Conservation (phyloP, 2,797 vertebrate genomes). For the Falco concolor region DNA sequence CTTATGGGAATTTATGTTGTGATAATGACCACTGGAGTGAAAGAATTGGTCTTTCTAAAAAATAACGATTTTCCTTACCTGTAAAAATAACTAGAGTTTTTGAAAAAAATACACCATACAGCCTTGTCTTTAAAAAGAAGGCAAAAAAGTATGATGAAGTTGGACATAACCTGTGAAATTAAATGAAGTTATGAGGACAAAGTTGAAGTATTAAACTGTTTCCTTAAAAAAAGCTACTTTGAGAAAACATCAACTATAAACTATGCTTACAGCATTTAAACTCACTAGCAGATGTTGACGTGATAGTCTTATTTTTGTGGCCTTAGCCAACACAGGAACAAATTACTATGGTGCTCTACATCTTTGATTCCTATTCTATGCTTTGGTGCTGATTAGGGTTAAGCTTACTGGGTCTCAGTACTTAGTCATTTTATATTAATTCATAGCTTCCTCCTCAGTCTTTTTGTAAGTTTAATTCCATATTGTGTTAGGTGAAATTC, state of each 20-base stretch:
- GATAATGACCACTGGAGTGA: neutral
- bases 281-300: neutral
- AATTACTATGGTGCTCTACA: neutral
- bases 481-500: slow-evolving; percentile 13
- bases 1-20: neutral
- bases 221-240: neutral
- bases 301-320: neutral
- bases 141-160: neutral
- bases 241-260: neutral
- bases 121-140: neutral
- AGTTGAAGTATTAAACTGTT: neutral
- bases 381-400: neutral
- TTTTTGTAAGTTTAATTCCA: neutral
- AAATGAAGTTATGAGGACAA: neutral
- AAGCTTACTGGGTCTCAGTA: neutral
- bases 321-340: neutral
- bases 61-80: neutral
- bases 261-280: neutral
- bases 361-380: neutral
- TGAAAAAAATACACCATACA: neutral
- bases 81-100: neutral
- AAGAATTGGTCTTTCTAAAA: neutral
- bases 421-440: neutral
- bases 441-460: neutral
- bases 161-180: neutral